Percentiles rank a stretch among this genome's conserved stretches.
Conservation (phyloP, 2,888 invertebrate genomes). For the Pharmacophagus antenor region DNA sequence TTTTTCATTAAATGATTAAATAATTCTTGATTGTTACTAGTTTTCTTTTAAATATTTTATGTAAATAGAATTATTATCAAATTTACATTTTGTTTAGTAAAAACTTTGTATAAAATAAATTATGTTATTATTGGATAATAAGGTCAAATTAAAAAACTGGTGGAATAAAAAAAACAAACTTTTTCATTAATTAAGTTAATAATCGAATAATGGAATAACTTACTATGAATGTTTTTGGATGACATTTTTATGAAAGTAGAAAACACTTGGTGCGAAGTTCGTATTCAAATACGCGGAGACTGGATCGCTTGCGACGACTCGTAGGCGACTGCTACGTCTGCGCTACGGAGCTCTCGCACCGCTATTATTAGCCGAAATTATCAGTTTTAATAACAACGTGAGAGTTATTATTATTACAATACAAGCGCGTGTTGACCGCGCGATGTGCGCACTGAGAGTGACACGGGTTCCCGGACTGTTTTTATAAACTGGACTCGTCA, state of each 20-base stretch:
- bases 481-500: conserved; percentile 50
- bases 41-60: no score
- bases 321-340: conserved; percentile 59
- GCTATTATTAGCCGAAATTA: conserved; percentile 48
- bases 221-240: conserved; percentile 51
- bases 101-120: no score
- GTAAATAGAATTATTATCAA: no score
- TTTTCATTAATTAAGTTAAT: no score
- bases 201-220: conserved; percentile 39
- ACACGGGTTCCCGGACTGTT: conserved; percentile 45
- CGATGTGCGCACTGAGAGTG: conserved; percentile 59
- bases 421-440: conserved; percentile 57
- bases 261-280: conserved; percentile 30
- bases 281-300: conserved; percentile 30
- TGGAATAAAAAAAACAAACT: no score
- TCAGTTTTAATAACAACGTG: conserved; percentile 31
- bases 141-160: no score
- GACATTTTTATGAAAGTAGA: conserved; percentile 47
- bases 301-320: conserved; percentile 43
- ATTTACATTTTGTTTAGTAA: no score
- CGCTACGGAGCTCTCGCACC: conserved; percentile 55
- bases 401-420: conserved; percentile 48
- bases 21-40: no score
- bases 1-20: no score
- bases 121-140: no score